These are phyloP conservation scores for Drosophila ohnishii DNA, from an alignment of 1,140 invertebrate species.

Conservation along the genomic window DNA sequence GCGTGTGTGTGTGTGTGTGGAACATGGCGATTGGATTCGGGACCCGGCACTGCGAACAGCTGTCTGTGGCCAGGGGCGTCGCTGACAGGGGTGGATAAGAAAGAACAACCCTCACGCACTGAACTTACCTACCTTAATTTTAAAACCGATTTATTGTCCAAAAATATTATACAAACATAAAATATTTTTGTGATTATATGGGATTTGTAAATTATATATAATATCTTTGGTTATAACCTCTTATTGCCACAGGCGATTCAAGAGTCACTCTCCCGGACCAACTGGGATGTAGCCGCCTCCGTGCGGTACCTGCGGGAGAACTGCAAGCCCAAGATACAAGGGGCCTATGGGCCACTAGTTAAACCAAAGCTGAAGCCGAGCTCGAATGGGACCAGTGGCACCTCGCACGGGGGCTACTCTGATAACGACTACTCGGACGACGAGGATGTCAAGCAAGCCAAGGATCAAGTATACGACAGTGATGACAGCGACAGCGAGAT, in stretches of 20 bases:
- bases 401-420: slow-evolving; percentile 55
- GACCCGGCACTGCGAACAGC: slow-evolving; percentile 63
- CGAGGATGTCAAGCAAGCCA: slow-evolving; percentile 66
- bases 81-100: slow-evolving; percentile 7
- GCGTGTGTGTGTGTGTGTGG: slow-evolving; percentile 36
- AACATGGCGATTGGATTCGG: slow-evolving; percentile 62
- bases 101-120: slow-evolving; percentile 3
- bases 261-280: slow-evolving; percentile 67
- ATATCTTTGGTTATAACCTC: background rate
- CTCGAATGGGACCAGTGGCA: slow-evolving; percentile 60
- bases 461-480: slow-evolving; percentile 83
- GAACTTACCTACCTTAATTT: slow-evolving; percentile 7
- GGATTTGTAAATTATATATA: background rate
- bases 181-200: background rate
- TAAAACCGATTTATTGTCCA: background rate
- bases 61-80: slow-evolving; percentile 53
- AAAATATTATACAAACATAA: background rate
- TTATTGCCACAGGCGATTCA: slow-evolving; percentile 67
- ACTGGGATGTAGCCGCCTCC: slow-evolving; percentile 76
- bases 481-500: slow-evolving; percentile 90
- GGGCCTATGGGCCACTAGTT: slow-evolving; percentile 33
- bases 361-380: slow-evolving; percentile 50
- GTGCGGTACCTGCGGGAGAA: slow-evolving; percentile 66
- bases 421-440: slow-evolving; percentile 70
- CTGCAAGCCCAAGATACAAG: slow-evolving; percentile 56